Base-by-base conservation (phyloP, 2,113 vertebrate species). In the Vulpes lagopus region DNA sequence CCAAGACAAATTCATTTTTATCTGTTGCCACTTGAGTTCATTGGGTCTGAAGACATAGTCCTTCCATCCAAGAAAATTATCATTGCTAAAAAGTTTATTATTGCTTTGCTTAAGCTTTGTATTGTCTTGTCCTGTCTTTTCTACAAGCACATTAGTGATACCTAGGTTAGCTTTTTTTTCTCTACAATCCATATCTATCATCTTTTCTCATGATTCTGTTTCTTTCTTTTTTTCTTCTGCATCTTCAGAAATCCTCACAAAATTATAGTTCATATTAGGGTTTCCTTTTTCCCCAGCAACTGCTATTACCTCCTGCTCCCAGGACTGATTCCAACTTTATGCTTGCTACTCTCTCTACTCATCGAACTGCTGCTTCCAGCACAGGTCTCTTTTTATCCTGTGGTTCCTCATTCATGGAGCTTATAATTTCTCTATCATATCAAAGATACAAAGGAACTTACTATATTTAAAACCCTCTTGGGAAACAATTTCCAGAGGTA, bases 211-310 rank as follows among this genome's bases (percentile, higher is more conserved):
- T 43, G 69, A 43, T 35, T 62, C 83, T 89, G 55, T 88, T 86
- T 53, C 43, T 89, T 38, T 81, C 92, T 84, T 16, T 53, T 97
- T 94, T 88, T 65, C 60, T 87, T 67, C 51, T 81, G 12, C 25
- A 32, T 94, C 91, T 51, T 91, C 11, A 23, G 64, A 71, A 94
- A 84, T 19, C 10, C 4, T 53, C 4, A 79, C 82, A 94, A 87
- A 85, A 89, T 92, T 30, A 53, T 30, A 12, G 38, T 76, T 57
- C 59, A 64, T 14, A 69, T 79, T 32, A 59, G 16, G n/a, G 73
- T 81, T 86, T 86, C n/a, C 71, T 79, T 90, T 95, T 97, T 89
- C 76, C 60, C 89, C 71, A 82, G 62, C 14, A 35, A 55, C 64
- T 5, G 25, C 92, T 60, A 4, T 59, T 89, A 62, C 82, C 94